Conservation (phyloP, 1,140 invertebrate genomes). For the Pogonus chalceus region DNA sequence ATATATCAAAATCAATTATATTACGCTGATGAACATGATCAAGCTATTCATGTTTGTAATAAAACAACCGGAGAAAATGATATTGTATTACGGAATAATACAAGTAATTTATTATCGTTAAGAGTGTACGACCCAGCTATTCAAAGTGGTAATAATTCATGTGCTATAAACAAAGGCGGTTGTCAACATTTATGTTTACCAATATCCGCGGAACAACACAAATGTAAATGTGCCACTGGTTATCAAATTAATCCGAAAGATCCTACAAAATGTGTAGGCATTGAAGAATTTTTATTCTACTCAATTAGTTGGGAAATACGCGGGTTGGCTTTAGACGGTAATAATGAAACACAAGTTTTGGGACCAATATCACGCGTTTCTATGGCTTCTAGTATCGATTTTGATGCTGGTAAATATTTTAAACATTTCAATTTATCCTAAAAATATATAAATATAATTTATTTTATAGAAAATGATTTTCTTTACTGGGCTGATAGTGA, state of each 20-base stretch:
- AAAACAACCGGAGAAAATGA: slow-evolving; percentile 36
- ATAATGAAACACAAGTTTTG: slow-evolving; percentile 43
- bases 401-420: slow-evolving; percentile 47
- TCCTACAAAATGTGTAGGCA: slow-evolving; percentile 37
- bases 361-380: slow-evolving; percentile 68
- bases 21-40: slow-evolving; percentile 48
- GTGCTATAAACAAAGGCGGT: slow-evolving; percentile 44
- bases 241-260: slow-evolving; percentile 47
- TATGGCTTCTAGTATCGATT: slow-evolving; percentile 66
- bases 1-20: slow-evolving; percentile 46
- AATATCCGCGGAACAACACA: slow-evolving; percentile 38
- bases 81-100: slow-evolving; percentile 38
- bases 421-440: neutral
- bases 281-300: slow-evolving; percentile 64
- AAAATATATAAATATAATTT: neutral
- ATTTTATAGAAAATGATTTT: slow-evolving; percentile 44
- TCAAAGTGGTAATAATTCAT: slow-evolving; percentile 45
- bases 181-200: slow-evolving; percentile 77
- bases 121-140: slow-evolving; percentile 58
- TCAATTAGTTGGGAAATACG: slow-evolving; percentile 65
- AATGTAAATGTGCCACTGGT: slow-evolving; percentile 69
- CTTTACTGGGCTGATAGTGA: slow-evolving; percentile 77
- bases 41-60: slow-evolving; percentile 45
- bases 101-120: slow-evolving; percentile 48
- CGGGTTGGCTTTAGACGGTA: slow-evolving; percentile 49